Conservation (phyloP, 2,888 invertebrate genomes). For the Cheilosia impressa region DNA sequence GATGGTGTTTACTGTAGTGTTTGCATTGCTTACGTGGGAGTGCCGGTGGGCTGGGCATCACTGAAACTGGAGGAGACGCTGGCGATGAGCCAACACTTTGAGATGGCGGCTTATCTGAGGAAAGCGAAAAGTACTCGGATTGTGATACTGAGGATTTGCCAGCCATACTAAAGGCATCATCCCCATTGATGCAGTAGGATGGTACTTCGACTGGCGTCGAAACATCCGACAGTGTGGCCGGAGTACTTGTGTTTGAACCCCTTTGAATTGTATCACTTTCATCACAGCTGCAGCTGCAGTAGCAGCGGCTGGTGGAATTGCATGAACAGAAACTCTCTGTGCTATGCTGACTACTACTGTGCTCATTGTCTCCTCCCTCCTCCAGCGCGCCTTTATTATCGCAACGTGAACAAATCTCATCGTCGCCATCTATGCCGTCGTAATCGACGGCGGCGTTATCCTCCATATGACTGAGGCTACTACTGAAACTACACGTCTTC, state of each 20-base stretch:
- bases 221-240: conserved; percentile 66
- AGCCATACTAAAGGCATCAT: conserved; percentile 74
- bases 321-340: conserved; percentile 81
- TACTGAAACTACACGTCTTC: conserved; percentile 66
- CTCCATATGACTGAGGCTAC: conserved; percentile 73
- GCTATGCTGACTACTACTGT: conserved; percentile 78
- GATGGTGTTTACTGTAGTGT: conserved; percentile 80
- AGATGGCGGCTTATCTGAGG: conserved; percentile 78
- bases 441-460: conserved; percentile 52
- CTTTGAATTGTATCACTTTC: conserved; percentile 74
- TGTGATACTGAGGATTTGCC: conserved; percentile 80
- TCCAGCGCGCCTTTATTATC: conserved; percentile 35
- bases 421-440: conserved; percentile 72
- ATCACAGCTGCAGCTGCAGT: conserved; percentile 79
- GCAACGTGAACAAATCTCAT: conserved; percentile 59
- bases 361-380: conserved; percentile 37
- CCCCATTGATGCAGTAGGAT: conserved; percentile 70
- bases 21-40: conserved; percentile 77
- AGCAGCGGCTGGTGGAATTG: conserved; percentile 80
- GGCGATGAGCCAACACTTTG: conserved; percentile 70
- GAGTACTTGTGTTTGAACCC: conserved; percentile 70
- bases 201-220: conserved; percentile 63
- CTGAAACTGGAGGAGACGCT: conserved; percentile 52
- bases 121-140: conserved; percentile 82
- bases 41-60: conserved; percentile 62